These are phyloP conservation scores for Limnephilus auricula DNA, from an alignment of 2,888 invertebrate genomes.

Conservation along the genomic window DNA sequence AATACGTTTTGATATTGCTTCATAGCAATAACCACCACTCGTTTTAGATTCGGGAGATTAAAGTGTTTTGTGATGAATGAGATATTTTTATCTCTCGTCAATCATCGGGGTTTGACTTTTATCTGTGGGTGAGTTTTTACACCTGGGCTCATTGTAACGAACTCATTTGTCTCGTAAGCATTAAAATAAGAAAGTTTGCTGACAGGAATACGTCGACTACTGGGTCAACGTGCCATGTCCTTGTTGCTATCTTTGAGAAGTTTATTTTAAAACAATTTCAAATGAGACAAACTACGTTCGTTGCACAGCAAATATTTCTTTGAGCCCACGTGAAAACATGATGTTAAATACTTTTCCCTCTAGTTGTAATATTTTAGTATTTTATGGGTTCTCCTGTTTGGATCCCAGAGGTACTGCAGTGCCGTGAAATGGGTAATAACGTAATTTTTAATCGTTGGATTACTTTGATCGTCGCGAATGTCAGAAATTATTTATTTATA, in stretches of 20 bases:
- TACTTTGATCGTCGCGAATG: too few species aligned
- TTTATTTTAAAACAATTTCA: background rate
- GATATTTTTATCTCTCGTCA: constrained; percentile 36
- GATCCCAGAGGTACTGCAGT: background rate
- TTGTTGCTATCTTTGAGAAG: background rate
- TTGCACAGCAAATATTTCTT: too few species aligned
- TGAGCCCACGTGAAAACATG: background rate
- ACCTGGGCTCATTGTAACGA: background rate
- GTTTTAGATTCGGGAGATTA: constrained; percentile 19
- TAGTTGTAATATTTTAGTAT: background rate
- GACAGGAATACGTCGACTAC: background rate
- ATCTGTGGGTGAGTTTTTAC: background rate
- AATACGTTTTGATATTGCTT: background rate
- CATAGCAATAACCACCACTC: background rate
- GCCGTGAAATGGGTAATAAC: too few species aligned
- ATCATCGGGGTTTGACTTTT: constrained; percentile 20
- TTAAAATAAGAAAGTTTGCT: background rate
- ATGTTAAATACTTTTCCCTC: background rate
- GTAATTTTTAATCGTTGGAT: too few species aligned
- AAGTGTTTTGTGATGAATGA: background rate
- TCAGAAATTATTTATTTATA: too few species aligned
- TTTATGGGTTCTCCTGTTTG: background rate
- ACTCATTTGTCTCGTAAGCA: background rate
- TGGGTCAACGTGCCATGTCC: background rate
- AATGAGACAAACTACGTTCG: background rate